Percentiles rank a stretch among this genome's conserved stretches.
These are phyloP conservation scores for Rhinella marina DNA, from an alignment of 2,797 vertebrate genomes.

Conservation along the genomic window DNA sequence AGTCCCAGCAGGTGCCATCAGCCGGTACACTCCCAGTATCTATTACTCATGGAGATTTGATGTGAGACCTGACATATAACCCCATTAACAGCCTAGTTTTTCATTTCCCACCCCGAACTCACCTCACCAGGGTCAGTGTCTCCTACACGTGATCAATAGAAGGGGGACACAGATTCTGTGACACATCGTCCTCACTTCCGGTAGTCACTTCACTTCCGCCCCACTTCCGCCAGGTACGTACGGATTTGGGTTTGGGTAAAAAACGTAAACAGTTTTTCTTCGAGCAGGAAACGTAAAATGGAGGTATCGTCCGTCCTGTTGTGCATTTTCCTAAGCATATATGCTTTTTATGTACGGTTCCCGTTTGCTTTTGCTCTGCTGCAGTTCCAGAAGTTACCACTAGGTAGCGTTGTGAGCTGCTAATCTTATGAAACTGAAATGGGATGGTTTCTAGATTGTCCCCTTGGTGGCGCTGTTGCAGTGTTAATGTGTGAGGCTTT, in stretches of 20 bases:
- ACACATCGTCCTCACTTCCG: conserved; percentile 44
- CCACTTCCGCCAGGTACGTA: background rate
- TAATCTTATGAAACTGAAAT: background rate
- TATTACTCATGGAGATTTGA: no score
- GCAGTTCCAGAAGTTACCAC: background rate
- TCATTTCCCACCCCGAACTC: background rate
- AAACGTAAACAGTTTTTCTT: background rate
- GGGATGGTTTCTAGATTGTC: background rate
- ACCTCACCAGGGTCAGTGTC: conserved; percentile 50
- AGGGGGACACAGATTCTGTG: conserved; percentile 14
- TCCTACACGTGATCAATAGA: conserved; percentile 40
- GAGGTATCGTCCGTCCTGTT: background rate
- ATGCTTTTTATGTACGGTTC: background rate
- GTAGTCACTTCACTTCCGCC: background rate
- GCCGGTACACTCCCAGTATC: no score
- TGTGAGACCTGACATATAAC: background rate
- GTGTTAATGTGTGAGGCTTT: no score
- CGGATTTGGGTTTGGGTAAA: background rate
- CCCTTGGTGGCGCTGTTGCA: background rate
- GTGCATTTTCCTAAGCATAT: background rate
- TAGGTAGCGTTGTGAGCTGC: background rate
- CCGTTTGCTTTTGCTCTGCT: background rate
- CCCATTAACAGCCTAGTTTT: no score
- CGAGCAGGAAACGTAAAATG: background rate
- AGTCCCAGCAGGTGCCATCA: background rate